Conservation (phyloP, 1,140 invertebrate genomes). For the Lithobius niger region DNA sequence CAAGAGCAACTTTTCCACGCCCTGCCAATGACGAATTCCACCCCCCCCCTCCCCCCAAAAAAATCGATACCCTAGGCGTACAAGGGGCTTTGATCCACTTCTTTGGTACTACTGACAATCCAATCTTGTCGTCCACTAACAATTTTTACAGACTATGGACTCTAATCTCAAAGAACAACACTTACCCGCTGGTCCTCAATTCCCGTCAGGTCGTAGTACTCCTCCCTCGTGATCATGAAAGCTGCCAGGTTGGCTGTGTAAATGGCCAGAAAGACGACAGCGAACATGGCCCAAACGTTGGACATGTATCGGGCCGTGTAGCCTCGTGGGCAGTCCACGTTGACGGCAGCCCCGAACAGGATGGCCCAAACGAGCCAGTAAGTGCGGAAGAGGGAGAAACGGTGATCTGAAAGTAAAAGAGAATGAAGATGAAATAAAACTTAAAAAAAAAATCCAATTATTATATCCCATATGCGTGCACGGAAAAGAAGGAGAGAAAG, state of each 20-base stretch:
- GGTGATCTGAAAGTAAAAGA: conserved; percentile 35
- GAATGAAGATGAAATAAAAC: too few relatives aligned
- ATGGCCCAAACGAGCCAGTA: conserved; percentile 99
- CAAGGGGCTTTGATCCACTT: too few relatives aligned
- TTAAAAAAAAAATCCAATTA: too few relatives aligned
- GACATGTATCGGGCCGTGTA: conserved; percentile 90
- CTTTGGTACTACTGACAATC: too few relatives aligned
- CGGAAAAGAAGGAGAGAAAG: too few relatives aligned
- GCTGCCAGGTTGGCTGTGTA: conserved; percentile 96
- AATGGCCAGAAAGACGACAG: conserved; percentile 79
- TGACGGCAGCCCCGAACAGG: conserved; percentile 93
- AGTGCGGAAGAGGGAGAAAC: conserved; percentile 90
- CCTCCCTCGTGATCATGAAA: conserved; percentile 98
- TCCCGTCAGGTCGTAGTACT: conserved; percentile 86
- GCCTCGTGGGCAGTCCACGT: conserved; percentile 85
- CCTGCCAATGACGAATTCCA: too few relatives aligned
- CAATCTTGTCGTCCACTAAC: too few relatives aligned
- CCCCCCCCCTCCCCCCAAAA: too few relatives aligned
- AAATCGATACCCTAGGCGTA: too few relatives aligned
- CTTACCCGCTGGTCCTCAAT: conserved; percentile 66
- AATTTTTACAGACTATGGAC: too few relatives aligned
- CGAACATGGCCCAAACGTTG: conserved; percentile 96
- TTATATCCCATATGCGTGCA: too few relatives aligned
- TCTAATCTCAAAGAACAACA: neutral
- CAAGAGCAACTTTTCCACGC: too few relatives aligned